Conservation (phyloP, 2,888 invertebrate genomes). For the Girardia tigrina region DNA sequence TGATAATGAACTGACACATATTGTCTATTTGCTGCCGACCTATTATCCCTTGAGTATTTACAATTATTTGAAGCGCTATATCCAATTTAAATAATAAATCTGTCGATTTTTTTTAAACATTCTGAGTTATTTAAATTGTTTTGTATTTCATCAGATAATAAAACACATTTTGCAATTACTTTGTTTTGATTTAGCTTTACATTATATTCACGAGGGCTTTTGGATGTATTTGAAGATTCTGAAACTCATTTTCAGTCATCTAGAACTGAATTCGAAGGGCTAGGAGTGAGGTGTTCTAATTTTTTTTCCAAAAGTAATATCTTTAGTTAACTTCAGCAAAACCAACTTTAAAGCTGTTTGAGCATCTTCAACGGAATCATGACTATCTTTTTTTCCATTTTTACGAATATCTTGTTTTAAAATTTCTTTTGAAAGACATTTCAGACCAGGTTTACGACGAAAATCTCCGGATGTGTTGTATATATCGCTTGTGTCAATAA, state of each 20-base stretch:
- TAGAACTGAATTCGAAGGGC: neutral
- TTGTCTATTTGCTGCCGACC: neutral
- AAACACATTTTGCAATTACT: neutral
- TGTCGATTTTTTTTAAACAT: no score
- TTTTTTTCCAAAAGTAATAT: constrained; percentile 1
- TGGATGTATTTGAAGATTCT: neutral
- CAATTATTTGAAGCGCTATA: neutral
- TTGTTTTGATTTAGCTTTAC: neutral
- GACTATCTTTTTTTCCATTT: neutral
- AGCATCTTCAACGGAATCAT: constrained; percentile 23
- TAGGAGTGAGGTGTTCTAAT: neutral
- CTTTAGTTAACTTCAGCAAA: neutral
- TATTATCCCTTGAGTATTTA: neutral
- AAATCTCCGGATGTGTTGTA: neutral
- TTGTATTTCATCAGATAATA: neutral
- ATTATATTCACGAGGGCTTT: neutral
- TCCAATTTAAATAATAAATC: neutral
- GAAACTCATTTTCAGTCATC: neutral
- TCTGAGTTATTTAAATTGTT: no score
- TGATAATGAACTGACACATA: neutral
- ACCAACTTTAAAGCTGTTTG: constrained; percentile 3
- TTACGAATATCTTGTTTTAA: neutral
- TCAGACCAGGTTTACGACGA: neutral
- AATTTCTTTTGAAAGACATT: neutral
- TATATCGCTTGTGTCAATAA: neutral